Percentiles rank a stretch among this genome's conserved stretches.
phyloP scores from a whole-genome alignment of 2,888 invertebrate genomes.

The Xylocampa areola region DNA sequence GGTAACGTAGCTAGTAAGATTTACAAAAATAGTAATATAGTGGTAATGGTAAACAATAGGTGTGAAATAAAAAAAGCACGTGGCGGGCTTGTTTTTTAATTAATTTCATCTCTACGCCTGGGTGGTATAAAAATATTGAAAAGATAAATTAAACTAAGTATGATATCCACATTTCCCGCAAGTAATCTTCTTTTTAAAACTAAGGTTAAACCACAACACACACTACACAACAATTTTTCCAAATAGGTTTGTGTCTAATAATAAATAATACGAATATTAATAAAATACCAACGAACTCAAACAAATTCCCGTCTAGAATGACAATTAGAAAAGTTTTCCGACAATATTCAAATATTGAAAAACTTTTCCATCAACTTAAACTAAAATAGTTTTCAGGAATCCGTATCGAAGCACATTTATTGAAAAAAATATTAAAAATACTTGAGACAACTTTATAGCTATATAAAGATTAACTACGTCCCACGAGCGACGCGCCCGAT shows the following conservation, averaged over 20 bases:
- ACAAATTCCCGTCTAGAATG: slow-evolving; percentile 9
- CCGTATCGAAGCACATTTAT: not conserved
- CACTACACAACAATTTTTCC: too few species aligned
- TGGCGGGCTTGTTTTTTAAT: too few species aligned
- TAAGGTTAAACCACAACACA: too few species aligned
- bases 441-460: slow-evolving; percentile 10
- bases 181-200: too few species aligned
- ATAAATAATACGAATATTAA: not conserved
- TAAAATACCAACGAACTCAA: not conserved
- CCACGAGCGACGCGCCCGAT: slow-evolving; percentile 18
- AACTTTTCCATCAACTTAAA: slow-evolving; percentile 24
- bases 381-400: slow-evolving; percentile 8
- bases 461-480: slow-evolving; percentile 1
- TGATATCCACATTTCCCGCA: too few species aligned
- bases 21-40: too few species aligned
- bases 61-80: too few species aligned
- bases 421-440: slow-evolving; percentile 17
- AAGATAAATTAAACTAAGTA: not conserved
- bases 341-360: slow-evolving; percentile 33
- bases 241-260: not conserved
- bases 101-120: too few species aligned
- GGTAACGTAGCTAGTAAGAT: too few species aligned
- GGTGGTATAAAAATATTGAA: not conserved
- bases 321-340: slow-evolving; percentile 34
- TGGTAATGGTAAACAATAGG: too few species aligned